A percentile compares a stretch with the other conserved stretches of the same genome.
Evolutionary conservation across 2,888 invertebrate species (phyloP).

Genomic region (Drosophila rubida): DNA sequence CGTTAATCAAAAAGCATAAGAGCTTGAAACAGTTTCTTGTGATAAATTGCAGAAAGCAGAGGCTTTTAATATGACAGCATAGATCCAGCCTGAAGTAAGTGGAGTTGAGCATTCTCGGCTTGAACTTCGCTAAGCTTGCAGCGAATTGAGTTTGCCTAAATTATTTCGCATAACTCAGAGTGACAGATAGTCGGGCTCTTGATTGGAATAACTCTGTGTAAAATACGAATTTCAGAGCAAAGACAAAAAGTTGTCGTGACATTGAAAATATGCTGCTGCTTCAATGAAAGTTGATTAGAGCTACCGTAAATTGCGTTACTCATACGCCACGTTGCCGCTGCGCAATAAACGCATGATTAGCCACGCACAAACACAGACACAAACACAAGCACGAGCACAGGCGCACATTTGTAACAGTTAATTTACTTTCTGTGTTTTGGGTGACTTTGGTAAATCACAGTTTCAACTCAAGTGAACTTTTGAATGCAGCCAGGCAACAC

Average conservation of each 20-base stretch:
- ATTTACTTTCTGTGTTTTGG: conserved; percentile 69
- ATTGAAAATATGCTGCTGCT: conserved; percentile 17
- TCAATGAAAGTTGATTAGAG: conserved; percentile 41
- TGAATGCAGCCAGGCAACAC: conserved; percentile 46
- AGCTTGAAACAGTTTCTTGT: conserved; percentile 7
- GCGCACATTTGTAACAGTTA: conserved; percentile 67
- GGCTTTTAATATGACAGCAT: not conserved
- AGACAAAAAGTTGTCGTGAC: not conserved
- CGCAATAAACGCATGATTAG: conserved; percentile 48
- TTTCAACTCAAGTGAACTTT: conserved; percentile 54
- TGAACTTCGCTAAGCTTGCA: conserved; percentile 7
- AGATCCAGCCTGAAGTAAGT: not conserved
- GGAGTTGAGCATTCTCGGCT: not conserved
- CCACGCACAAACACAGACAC: conserved; percentile 26
- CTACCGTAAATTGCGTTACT: conserved; percentile 28
- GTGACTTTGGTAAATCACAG: conserved; percentile 69
- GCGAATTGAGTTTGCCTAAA: conserved; percentile 9
- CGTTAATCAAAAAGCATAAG: conserved; percentile 20
- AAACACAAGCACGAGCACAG: not conserved
- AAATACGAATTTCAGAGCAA: conserved; percentile 1
- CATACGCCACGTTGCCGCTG: conserved; percentile 37
- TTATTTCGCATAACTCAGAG: conserved; percentile 1
- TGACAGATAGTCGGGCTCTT: not conserved
- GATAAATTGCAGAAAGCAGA: not conserved
- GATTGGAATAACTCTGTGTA: not conserved